Percentiles rank a stretch among this genome's conserved stretches.
These are phyloP conservation scores for Petromus typicus DNA, from an alignment of 2,113 vertebrate genomes.

Conservation along the genomic window DNA sequence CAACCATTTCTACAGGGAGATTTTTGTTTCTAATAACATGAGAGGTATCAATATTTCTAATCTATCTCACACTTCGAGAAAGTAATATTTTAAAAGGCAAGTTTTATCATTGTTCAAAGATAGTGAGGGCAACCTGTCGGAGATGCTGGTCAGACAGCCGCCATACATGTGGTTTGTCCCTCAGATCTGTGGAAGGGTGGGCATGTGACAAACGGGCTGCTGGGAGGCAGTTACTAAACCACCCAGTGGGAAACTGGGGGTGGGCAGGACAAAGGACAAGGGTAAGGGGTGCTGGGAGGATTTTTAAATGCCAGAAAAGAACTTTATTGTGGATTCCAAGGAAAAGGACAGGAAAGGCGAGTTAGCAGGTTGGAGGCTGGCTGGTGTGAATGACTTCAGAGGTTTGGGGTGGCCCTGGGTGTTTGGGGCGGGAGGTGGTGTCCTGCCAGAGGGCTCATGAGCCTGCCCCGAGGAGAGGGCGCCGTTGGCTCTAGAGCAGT, in stretches of 20 bases:
- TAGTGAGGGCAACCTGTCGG: neutral
- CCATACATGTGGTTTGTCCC: neutral
- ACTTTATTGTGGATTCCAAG: neutral
- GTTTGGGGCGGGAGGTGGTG: neutral
- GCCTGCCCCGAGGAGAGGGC: neutral
- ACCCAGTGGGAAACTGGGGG: no score
- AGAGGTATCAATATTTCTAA: neutral
- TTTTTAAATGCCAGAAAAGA: neutral
- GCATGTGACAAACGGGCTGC: no score
- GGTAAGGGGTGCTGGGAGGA: no score
- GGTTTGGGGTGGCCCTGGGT: neutral
- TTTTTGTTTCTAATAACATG: neutral
- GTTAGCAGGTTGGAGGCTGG: neutral
- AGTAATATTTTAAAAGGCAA: neutral
- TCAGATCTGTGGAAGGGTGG: no score
- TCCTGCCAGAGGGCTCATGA: rapidly evolving
- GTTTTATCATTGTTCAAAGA: neutral
- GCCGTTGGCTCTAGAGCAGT: neutral
- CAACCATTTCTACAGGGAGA: neutral
- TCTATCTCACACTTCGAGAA: neutral
- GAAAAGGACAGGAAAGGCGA: neutral
- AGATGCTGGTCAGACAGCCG: neutral
- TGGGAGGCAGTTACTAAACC: neutral
- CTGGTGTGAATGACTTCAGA: neutral
- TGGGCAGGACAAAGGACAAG: no score